Conservation (phyloP, 2,888 invertebrate genomes). For the Bellardia pandia region DNA sequence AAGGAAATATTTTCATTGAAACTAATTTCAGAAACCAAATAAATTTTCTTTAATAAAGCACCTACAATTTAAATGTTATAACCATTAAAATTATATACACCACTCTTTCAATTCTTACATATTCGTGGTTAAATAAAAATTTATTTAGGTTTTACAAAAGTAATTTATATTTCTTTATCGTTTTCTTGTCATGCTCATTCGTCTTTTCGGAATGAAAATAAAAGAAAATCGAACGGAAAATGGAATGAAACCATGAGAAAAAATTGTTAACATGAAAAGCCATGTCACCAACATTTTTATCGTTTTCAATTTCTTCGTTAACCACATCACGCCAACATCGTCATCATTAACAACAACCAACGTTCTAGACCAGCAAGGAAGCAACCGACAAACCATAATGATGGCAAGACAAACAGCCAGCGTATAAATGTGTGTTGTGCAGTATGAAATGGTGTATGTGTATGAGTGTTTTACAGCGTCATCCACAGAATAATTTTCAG, state of each 20-base stretch:
- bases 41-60: neutral
- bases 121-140: neutral
- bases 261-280: constrained; percentile 12
- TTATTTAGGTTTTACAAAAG: neutral
- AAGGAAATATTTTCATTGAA: too few species aligned
- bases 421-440: neutral
- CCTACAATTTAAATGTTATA: too few species aligned
- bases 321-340: constrained; percentile 8
- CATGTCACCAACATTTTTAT: constrained; percentile 49
- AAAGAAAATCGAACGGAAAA: neutral
- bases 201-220: neutral
- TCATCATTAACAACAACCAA: constrained; percentile 45
- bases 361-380: constrained; percentile 7
- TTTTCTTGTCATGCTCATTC: neutral
- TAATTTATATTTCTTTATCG: constrained; percentile 2
- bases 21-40: too few species aligned
- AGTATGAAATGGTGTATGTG: neutral
- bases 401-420: constrained; percentile 12
- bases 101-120: neutral
- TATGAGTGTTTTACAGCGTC: neutral
- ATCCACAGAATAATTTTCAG: constrained; percentile 41
- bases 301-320: constrained; percentile 21
- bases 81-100: too few species aligned
- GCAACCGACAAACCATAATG: constrained; percentile 6
- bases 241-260: neutral